Conservation (phyloP, 2,888 invertebrate species). For the Pimpla rufipes region DNA sequence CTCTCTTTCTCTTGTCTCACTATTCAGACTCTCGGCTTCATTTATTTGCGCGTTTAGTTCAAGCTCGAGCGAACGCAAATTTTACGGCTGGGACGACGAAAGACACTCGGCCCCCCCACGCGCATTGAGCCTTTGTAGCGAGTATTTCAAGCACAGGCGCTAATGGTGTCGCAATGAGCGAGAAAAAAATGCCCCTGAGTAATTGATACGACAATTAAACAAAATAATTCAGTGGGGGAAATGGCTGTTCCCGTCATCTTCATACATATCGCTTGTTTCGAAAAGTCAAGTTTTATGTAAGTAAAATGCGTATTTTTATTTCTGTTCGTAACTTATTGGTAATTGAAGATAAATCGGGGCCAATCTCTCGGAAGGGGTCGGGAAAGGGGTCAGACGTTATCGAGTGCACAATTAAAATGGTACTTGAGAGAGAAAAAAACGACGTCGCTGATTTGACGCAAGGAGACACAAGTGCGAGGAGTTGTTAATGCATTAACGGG, state of each 20-base stretch:
- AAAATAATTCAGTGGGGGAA: too few relatives aligned
- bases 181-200: neutral
- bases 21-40: slow-evolving; percentile 24
- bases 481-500: too few relatives aligned
- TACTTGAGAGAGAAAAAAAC: neutral
- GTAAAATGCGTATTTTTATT: neutral
- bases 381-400: neutral
- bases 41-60: slow-evolving; percentile 41
- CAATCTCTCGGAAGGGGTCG: neutral
- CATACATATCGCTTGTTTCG: too few relatives aligned
- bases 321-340: neutral
- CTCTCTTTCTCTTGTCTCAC: slow-evolving; percentile 21
- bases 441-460: neutral
- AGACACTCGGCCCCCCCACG: neutral
- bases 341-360: neutral
- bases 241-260: too few relatives aligned
- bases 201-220: neutral
- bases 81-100: slow-evolving; percentile 28
- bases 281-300: too few relatives aligned
- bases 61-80: slow-evolving; percentile 33
- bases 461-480: too few relatives aligned
- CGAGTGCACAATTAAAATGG: slow-evolving; percentile 2
- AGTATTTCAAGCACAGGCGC: neutral
- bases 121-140: neutral
- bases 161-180: neutral